Percentiles rank a stretch among this genome's conserved stretches.
phyloP scores from a whole-genome alignment of 2,797 vertebrate species.

The Menidia menidia region DNA sequence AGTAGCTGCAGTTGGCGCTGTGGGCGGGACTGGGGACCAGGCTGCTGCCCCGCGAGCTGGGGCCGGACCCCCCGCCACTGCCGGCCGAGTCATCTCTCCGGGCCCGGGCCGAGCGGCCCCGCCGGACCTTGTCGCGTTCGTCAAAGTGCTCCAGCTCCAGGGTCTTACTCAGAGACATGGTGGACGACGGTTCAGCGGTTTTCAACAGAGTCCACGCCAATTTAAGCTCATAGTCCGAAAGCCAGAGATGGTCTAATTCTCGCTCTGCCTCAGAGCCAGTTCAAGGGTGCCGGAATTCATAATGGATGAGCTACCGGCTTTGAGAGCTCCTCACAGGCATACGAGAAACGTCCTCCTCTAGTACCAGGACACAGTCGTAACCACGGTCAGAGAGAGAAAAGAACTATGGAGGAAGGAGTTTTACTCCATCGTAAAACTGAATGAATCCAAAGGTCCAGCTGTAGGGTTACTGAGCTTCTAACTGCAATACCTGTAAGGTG shows the following conservation, averaged over 20 bases:
- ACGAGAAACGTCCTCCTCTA: background rate
- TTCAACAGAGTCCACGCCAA: conserved; percentile 2
- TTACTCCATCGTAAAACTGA: background rate
- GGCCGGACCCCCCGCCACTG: conserved; percentile 79
- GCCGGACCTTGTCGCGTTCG: conserved; percentile 89
- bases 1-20: conserved; percentile 98
- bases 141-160: conserved; percentile 97
- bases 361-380: background rate
- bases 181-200: background rate
- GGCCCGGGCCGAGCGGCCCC: conserved; percentile 79
- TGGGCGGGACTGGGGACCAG: conserved; percentile 96
- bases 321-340: background rate
- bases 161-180: conserved; percentile 84
- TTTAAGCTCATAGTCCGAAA: conserved; percentile 25
- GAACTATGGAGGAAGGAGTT: background rate
- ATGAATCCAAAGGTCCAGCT: background rate
- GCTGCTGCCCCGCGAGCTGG: conserved; percentile 90
- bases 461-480: fast-evolving
- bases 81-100: conserved; percentile 68
- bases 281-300: background rate
- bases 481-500: background rate
- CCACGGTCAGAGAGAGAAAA: background rate
- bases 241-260: fast-evolving
- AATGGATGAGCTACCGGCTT: background rate
- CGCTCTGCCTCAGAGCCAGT: background rate